Percentiles rank a stretch among this genome's conserved stretches.
Conservation (phyloP, 2,797 vertebrate species). For the Enteromius fasciolatus region DNA sequence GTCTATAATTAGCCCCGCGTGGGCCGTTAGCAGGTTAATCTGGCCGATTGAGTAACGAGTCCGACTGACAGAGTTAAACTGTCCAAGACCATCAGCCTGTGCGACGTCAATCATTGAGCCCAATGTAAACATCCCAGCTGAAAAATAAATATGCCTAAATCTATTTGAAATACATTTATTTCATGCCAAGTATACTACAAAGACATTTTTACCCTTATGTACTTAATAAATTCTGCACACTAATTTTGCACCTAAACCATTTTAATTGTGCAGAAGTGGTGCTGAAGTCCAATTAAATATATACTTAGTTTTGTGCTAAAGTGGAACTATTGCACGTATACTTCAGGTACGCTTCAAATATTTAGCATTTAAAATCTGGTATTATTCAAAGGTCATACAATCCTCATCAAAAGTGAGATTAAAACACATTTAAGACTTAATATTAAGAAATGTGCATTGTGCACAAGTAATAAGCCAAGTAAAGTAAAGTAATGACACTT, state of each 20-base stretch:
- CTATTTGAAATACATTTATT: background rate
- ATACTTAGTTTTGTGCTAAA: too few species aligned
- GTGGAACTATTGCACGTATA: too few species aligned
- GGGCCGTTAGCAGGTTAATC: slow-evolving; percentile 39
- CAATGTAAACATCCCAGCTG: background rate
- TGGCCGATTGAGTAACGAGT: background rate
- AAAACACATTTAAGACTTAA: background rate
- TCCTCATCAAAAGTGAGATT: background rate
- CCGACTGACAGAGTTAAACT: background rate
- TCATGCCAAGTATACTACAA: background rate
- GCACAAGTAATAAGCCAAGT: background rate
- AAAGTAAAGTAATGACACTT: background rate
- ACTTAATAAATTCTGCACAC: background rate
- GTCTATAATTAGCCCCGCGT: slow-evolving; percentile 44
- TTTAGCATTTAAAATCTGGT: background rate
- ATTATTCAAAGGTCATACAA: background rate
- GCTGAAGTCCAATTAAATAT: background rate
- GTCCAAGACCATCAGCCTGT: background rate
- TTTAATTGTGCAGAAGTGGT: background rate
- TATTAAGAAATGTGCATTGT: background rate
- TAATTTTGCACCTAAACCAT: too few species aligned
- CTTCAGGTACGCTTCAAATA: background rate
- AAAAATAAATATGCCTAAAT: background rate
- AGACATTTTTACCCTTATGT: background rate
- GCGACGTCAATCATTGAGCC: background rate